Evolutionary conservation across 2,113 vertebrate species (phyloP).

Genomic region (Aepyceros melampus): DNA sequence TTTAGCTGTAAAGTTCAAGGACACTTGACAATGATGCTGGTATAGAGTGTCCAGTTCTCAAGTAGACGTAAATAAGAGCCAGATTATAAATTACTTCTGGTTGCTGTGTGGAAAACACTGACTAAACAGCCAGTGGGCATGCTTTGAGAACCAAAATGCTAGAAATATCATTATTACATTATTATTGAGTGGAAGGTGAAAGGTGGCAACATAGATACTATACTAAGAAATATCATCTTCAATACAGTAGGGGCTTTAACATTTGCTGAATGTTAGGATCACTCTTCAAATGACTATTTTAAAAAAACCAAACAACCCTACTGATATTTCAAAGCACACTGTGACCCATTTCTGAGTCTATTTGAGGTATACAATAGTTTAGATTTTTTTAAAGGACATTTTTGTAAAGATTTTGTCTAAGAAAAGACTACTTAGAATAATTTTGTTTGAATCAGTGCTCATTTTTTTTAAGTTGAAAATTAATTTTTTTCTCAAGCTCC

Average conservation of each 20-base stretch:
- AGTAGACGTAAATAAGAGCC: not conserved
- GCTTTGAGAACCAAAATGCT: not conserved
- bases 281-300: not conserved
- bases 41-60: not conserved
- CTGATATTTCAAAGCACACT: not conserved
- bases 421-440: not conserved
- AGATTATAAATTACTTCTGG: not conserved
- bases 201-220: not conserved
- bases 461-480: not conserved
- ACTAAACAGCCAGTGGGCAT: not conserved
- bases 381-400: not conserved
- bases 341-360: not conserved
- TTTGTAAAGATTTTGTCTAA: too few relatives aligned
- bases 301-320: not conserved
- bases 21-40: not conserved
- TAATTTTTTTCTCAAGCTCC: not conserved
- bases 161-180: not conserved
- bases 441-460: not conserved
- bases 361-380: not conserved
- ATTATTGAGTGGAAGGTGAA: not conserved
- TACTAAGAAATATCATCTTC: not conserved
- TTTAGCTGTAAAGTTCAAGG: not conserved
- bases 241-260: not conserved
- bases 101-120: not conserved
- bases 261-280: not conserved